Base-by-base conservation (phyloP, 1,140 invertebrate genomes). In the Eufriesea mexicana region DNA sequence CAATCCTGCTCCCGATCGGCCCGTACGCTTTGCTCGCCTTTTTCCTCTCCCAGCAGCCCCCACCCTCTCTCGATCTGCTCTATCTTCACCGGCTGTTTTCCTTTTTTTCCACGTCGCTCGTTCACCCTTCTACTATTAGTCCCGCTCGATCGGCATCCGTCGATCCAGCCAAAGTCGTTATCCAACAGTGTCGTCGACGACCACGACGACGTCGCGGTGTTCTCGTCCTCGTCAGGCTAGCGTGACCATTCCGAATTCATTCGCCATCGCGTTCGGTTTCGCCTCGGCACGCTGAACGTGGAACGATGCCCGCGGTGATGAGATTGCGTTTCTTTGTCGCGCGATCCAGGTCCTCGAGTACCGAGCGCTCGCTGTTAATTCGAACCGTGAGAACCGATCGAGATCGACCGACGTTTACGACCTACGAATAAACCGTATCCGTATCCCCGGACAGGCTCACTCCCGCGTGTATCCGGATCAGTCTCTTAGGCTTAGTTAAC, bases 161-260 rank as follows among this genome's bases (percentile, higher is more conserved):
- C 8, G 47, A 7, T 20, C 71, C 59, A 10, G 42, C n/a, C 28
- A 18, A 16, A n/a, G 45, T 66, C 55, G 45, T 68, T 54, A 25
- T 16, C 16, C 23, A 73, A n/a, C 54, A 71, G 25, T 25, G 47
- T 16, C 25, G 49, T 7, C 9, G 49, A 70, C 28, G 49, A 23
- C 47, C n/a, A n/a, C n/a, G n/a, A n/a, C n/a, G n/a, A n/a, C n/a
- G n/a, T n/a, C n/a, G n/a, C 14, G 4, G 47, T 68, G 49, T 68
- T n/a, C 25, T 28, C 76, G 64, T 45, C 51, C 12, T 45, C 45
- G 64, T 57, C 80, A 59, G 57, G 51, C 49, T 25, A 23, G 10
- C 81, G 71, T 73, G 72, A 84, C 76, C 85, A 68, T 74, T 73
- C 76, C 61, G 28, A 84, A 87, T 87, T 74, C 61, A 59, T 79